Base-by-base conservation (phyloP, 2,113 vertebrate genomes). In the Protobothrops mucrosquamatus region DNA sequence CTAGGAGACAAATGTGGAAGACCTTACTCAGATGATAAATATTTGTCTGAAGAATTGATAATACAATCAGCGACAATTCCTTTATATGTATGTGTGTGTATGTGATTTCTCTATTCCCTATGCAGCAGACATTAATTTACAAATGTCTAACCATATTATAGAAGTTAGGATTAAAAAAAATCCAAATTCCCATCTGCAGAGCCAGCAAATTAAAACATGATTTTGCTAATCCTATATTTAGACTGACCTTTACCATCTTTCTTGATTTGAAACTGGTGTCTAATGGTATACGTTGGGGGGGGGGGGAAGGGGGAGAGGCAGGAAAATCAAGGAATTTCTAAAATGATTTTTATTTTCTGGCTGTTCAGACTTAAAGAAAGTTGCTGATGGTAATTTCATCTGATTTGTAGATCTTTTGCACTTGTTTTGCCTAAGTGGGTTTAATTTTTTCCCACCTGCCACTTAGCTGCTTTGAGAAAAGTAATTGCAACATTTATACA, bases 401-500 rank as follows among this genome's bases (percentile, higher is more conserved):
- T 96, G 95, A 96, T 96, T 92, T 96, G 94, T 91, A 94, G 64
- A 92, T 91, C 94, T 94, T 96, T 89, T 94, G 81, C 96, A 95
- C 54, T 69, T 97, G 85, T 61, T 91, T 96, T 88, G 74, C 92
- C 88, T 96, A 95, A 96, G 92, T 97, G 93, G 93, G 93, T 95
- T 97, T 96, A 95, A 88, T 92, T 95, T 93, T 95, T 94, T 92
- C 92, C 56, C 92, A 94, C 94, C 95, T 96, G 95, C 96, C 96
- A 97, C 92, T 97, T 97, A 95, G 24, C 74, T 91, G 89, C 94
- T 95, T 96, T 88, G 92, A 93, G 91, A 96, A 95, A 95, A 59
- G 46, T 97, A 97, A 97, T 97, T 97, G 94, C 96, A 92, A 92
- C 91, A 89, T 96, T 97, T 96, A 94, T 95, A 92, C 93, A 87